Base-by-base conservation (phyloP, 2,113 vertebrate species). In the Oxygymnocypris stewartii region DNA sequence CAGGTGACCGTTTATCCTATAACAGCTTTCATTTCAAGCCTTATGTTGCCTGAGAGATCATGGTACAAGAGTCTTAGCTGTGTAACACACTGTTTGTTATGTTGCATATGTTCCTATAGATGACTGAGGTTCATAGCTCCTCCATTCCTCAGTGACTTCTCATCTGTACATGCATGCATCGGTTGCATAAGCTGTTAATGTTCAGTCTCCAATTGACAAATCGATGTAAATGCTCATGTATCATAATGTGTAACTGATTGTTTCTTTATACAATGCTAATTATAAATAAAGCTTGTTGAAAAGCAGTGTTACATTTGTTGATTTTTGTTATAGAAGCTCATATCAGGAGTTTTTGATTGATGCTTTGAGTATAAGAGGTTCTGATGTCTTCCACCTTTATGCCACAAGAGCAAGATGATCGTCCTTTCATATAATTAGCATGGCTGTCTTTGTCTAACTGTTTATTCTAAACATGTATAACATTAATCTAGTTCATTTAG, bases 241-340 rank as follows among this genome's bases (percentile, higher is more conserved):
- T 94, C 87, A 93, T 91, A 92, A 92, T 95, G 94, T 93, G 91
- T 94, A 92, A 94, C 91, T 95, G 93, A 76, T 82, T 96, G 92
- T 92, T 92, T 93, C 93, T 94, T 93, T 93, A 89, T 89, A 93
- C 92, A 93, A 93, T 94, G 93, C 93, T 92, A 91, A 92, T 93
- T 91, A 92, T 92, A 87, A 95, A 95, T 94, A 95, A 95, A 95
- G 87, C 85, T 83, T 87, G 67, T 93, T 88, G 18, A 86, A 94
- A 94, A 94, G 83, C 91, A 90, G 88, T 82, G 89, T 81, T 88
- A 87, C 76, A 89, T 93, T 90, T 86, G 84, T 93, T 92, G 88
- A 47, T 91, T 92, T 78, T 92, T 93, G 91, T 92, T 90, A 79
- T 86, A 87, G 61, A 61, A 14, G 57, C 40, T 20, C 79, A 44